Conservation (phyloP, 1,140 invertebrate genomes). For the Limonius californicus region DNA sequence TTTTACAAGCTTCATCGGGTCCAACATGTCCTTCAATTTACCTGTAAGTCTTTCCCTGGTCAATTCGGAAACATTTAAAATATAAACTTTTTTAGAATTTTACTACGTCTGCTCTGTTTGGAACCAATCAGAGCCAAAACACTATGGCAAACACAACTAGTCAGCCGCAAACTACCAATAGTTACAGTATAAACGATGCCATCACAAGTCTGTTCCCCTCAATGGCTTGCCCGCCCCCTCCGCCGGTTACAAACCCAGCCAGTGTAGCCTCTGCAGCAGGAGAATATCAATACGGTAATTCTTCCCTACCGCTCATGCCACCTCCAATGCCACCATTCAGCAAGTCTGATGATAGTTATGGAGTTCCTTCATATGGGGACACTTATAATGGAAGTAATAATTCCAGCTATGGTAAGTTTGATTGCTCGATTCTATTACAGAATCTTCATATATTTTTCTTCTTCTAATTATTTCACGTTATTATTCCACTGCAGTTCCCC, state of each 20-base stretch:
- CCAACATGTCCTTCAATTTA: conserved; percentile 46
- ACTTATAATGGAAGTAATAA: conserved; percentile 12
- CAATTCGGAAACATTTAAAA: neutral
- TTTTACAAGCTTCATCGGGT: conserved; percentile 48
- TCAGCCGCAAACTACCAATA: conserved; percentile 22
- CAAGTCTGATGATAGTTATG: conserved; percentile 26
- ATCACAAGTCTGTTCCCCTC: conserved; percentile 27
- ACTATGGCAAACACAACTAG: conserved; percentile 17
- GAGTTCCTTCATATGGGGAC: conserved; percentile 6
- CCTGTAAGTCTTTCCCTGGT: conserved; percentile 43
- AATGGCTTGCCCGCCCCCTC: conserved; percentile 26
- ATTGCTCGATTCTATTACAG: too few relatives aligned
- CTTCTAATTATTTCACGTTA: too few relatives aligned
- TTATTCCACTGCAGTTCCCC: too few relatives aligned
- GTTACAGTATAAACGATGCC: conserved; percentile 17
- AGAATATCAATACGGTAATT: conserved; percentile 13
- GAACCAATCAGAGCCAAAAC: neutral
- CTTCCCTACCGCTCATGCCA: conserved; percentile 44
- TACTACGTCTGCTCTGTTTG: conserved; percentile 13
- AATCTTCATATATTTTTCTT: too few relatives aligned
- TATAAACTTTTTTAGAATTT: conserved; percentile 9
- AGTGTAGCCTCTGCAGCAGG: conserved; percentile 28
- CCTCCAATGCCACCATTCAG: conserved; percentile 57
- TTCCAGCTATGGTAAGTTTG: conserved; percentile 32
- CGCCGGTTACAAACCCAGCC: conserved; percentile 27